Conservation (phyloP, 2,113 vertebrate species). For the Aphelocoma coerulescens region DNA sequence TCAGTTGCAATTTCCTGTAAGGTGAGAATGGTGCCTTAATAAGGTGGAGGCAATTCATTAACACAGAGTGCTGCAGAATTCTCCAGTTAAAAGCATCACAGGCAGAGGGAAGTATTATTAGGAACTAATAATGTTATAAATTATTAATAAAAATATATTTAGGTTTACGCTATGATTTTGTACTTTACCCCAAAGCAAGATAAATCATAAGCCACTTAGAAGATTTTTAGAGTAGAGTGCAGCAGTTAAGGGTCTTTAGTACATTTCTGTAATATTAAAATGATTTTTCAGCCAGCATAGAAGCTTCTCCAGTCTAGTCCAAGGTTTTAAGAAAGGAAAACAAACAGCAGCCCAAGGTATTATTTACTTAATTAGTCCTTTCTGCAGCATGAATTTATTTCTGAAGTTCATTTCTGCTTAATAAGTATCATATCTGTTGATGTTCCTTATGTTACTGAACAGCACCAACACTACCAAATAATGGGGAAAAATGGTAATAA, state of each 20-base stretch:
- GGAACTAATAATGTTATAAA: not conserved
- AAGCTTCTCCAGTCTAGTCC: not conserved
- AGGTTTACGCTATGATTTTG: not conserved
- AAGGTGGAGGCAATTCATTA: not conserved
- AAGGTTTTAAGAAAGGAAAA: not conserved
- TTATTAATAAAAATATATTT: not conserved
- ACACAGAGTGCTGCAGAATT: not conserved
- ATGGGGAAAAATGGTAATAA: not conserved
- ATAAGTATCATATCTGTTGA: not conserved
- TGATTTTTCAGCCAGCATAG: not conserved
- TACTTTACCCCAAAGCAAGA: not conserved
- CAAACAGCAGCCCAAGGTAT: not conserved
- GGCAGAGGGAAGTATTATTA: not conserved
- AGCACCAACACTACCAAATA: constrained; percentile 5
- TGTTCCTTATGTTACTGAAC: constrained; percentile 10
- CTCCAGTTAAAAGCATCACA: not conserved
- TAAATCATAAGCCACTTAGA: not conserved
- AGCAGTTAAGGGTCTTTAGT: not conserved
- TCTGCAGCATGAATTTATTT: not conserved
- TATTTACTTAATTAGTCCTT: constrained; percentile 14
- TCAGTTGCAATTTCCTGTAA: not conserved
- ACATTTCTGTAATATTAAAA: constrained; percentile 27
- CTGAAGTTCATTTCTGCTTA: not conserved
- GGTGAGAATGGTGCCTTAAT: not conserved
- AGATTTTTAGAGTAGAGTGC: not conserved